phyloP scores from a whole-genome alignment of 2,113 vertebrate genomes.

The Hylia prasina region DNA sequence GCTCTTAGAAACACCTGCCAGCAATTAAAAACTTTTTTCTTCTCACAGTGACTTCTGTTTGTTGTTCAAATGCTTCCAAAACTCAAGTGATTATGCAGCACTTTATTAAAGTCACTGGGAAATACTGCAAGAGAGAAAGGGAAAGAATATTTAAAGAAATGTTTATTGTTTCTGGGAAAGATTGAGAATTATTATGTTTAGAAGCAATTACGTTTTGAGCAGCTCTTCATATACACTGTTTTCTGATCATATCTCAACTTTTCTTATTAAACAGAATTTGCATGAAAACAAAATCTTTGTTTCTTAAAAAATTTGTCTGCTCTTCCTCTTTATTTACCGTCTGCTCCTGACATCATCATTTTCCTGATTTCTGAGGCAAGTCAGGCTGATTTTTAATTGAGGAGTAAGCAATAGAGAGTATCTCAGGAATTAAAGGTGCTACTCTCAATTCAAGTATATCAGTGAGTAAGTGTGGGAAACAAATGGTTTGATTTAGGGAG shows the following conservation, averaged over 20 bases:
- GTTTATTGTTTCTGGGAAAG: neutral
- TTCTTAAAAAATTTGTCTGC: neutral
- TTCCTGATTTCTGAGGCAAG: neutral
- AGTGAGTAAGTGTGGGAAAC: neutral
- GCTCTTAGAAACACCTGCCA: neutral
- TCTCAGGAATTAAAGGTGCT: neutral
- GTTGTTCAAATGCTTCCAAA: neutral
- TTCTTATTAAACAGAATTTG: neutral
- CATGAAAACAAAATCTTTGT: neutral
- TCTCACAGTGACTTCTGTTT: neutral
- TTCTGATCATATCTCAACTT: neutral
- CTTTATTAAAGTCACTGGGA: neutral
- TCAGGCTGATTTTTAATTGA: neutral
- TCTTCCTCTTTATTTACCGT: neutral
- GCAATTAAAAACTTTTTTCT: neutral
- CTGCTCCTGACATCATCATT: neutral
- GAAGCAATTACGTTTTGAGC: neutral
- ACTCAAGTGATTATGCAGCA: neutral
- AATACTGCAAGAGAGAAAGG: neutral
- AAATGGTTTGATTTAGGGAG: neutral
- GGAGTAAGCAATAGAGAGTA: neutral
- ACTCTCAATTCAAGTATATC: neutral
- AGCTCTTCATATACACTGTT: neutral
- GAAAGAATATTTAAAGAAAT: neutral
- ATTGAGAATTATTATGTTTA: neutral